A percentile compares a stretch with the other conserved stretches of the same genome.
Conservation (phyloP, 2,797 vertebrate genomes). For the Balearica regulorum region DNA sequence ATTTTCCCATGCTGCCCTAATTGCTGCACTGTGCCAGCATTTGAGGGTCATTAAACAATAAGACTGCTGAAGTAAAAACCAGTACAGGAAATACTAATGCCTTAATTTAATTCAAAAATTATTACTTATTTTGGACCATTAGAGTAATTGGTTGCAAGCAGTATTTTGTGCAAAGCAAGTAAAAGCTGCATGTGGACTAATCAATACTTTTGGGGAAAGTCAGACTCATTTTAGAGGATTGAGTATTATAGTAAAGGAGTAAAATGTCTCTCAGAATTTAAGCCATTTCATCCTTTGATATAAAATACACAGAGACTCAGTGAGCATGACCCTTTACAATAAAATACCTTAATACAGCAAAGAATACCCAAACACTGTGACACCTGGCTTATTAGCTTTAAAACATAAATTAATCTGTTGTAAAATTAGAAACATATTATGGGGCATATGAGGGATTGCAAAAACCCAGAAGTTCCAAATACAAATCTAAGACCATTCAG, state of each 20-base stretch:
- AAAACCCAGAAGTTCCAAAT: constrained; percentile 21
- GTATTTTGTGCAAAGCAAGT: constrained; percentile 28
- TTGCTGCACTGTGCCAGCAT: not conserved
- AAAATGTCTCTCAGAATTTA: constrained; percentile 7
- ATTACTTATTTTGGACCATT: constrained; percentile 48
- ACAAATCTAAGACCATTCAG: constrained; percentile 52
- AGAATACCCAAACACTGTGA: not conserved
- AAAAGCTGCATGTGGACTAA: constrained; percentile 2
- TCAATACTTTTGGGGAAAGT: constrained; percentile 19
- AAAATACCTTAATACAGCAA: not conserved
- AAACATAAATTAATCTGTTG: constrained; percentile 51
- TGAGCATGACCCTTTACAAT: not conserved
- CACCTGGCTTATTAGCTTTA: constrained; percentile 31
- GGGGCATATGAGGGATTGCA: constrained; percentile 9
- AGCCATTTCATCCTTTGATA: not conserved
- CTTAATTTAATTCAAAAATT: constrained; percentile 40
- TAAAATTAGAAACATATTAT: constrained; percentile 58
- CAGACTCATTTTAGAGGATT: not conserved
- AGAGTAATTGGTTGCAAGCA: constrained; percentile 4
- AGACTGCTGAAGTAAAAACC: not conserved
- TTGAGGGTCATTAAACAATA: not conserved
- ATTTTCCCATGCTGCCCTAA: not conserved
- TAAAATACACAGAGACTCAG: not conserved
- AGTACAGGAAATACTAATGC: constrained; percentile 3
- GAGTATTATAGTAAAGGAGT: not conserved